Base-by-base conservation (phyloP, 2,888 invertebrate genomes). In the Apamea sordens region DNA sequence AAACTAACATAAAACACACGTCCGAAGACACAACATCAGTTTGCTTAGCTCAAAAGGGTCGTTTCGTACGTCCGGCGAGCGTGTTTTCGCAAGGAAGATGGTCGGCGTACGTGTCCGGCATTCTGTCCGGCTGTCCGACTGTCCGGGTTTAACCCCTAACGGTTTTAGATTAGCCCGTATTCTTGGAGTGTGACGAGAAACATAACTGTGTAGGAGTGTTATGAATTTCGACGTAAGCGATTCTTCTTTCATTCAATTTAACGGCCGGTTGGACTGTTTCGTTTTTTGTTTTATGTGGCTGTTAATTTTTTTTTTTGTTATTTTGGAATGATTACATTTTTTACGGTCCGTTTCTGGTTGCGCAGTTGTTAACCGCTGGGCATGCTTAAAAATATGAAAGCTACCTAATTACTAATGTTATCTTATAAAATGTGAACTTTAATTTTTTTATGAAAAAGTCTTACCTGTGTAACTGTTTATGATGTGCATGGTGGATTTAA, bases 31-130 rank as follows among this genome's bases (percentile, higher is more conserved):
- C 85, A 86, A 87, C 88, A 91, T 90, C 87, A 90, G 90, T 91
- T 91, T 90, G 87, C 87, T 88, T 86, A 86, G 86, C 88, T 89
- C 90, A 89, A 90, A 90, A 89, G 92, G 91, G 91, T 88, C 89
- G 88, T 88, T 85, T 82, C 85, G 80, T 90, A 89, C 88, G 91
- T 91, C 89, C 90, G 89, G 88, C 86, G 89, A 90, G 89, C 91
- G 89, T 90, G 91, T 90, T 92, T 88, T 87, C 89, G 79, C 89
- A 91, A 89, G 89, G 91, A 93, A 94, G 92, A 94, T 92, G 92
- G 93, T 90, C 85, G 88, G 81, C 72, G 91, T 91, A 94, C 94
- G 94, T 94, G 94, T 87, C 80, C 83, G 74, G 94, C 91, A 94
- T 90, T 79, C 79, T 28, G 65, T 64, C 77, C 64, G 85, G 36